Base-by-base conservation (phyloP, 1,140 invertebrate genomes). In the Bombus superbus region DNA sequence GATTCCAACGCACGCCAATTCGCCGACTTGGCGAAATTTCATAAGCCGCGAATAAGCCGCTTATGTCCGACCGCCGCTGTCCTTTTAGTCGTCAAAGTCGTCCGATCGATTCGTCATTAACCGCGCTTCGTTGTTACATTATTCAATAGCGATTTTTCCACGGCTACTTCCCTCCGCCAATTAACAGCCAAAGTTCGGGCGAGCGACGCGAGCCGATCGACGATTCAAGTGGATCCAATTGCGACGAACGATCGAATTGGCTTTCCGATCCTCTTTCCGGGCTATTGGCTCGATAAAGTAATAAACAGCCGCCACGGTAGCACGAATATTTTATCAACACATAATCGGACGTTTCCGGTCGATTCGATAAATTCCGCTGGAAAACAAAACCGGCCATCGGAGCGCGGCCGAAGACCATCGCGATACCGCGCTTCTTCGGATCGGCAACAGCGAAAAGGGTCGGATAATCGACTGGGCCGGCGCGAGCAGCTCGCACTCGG, bases 1-100 rank as follows among this genome's bases (percentile, higher is more conserved):
- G 82, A 78, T 78, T 44, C 64, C 32, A 75, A 69, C 64, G 74
- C 82, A 83, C 74, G 82, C 74, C 64, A 83, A 38, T 68, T 77
- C 79, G 68, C 6, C 47, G n/a, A 59, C 32, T 53, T 22, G 18
- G 69, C 78, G 57, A 88, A 82, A 82, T 82, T 81, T 62, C 73
- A 22, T 9, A 64, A 85, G 10, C 35, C 71, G 42, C 47, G 47
- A 53, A 53, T 53, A 32, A 32, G 32, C 32, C 32, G 32, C 32
- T 32, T 32, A 32, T 32, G 32, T 32, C 32, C 32, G 32, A 32
- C 32, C 32, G 32, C 32, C 32, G 47, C 47, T 53, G 47, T 53
- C 18, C 18, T 8, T 22, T 22, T 8, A 53, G 0, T 8, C 47
- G 18, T 53, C 47, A 53, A 22, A 53, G 47, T 22, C 47, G 0